phyloP scores from a whole-genome alignment of 2,888 invertebrate genomes.

The Brachycybe producta region DNA sequence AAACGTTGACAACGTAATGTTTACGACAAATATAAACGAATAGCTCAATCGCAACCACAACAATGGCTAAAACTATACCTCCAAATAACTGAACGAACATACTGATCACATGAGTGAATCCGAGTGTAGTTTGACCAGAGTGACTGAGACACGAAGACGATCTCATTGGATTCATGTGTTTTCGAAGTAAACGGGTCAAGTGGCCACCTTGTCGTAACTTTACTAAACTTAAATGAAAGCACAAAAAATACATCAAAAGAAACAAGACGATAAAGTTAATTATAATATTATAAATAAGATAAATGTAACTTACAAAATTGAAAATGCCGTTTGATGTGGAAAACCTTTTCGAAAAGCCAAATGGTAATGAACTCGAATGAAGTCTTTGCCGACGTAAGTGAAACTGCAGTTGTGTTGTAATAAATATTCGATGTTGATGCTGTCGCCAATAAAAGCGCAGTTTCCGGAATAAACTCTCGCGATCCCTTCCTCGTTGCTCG shows the following conservation, averaged over 20 bases:
- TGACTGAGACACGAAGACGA: background rate
- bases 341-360: background rate
- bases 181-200: background rate
- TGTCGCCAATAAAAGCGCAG: background rate
- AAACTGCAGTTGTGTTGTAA: background rate
- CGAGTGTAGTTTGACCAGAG: background rate
- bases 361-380: background rate
- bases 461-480: background rate
- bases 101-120: background rate
- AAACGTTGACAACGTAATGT: too few species aligned
- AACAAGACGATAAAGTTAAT: background rate
- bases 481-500: background rate
- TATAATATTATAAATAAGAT: background rate
- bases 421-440: background rate
- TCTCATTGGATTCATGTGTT: background rate
- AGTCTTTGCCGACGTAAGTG: background rate
- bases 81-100: background rate
- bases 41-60: too few species aligned
- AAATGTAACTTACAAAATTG: background rate
- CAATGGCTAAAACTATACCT: background rate
- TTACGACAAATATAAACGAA: too few species aligned
- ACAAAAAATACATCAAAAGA: background rate
- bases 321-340: background rate
- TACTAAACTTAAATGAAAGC: background rate
- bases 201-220: background rate